Base-by-base conservation (phyloP, 2,888 invertebrate genomes). In the Salpingus planirostris region DNA sequence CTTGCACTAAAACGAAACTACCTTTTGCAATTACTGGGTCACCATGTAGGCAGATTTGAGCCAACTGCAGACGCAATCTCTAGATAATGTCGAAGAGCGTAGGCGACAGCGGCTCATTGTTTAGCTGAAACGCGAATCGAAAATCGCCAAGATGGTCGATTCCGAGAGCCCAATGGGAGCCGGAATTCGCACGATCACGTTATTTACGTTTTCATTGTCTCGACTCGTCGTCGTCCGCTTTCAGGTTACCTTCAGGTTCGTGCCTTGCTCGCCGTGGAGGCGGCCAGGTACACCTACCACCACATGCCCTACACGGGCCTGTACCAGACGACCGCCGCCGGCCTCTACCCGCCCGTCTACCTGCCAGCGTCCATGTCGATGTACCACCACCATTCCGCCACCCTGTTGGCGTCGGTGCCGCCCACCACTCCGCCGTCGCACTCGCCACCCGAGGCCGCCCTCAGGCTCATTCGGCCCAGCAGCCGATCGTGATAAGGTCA, bases 241-340 rank as follows among this genome's bases (percentile, higher is more conserved):
- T 13, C 46, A 61, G 61, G 59, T 31, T 58, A 53, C 40, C 43
- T 55, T 37, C 59, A 60, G 41, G 42, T 57, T 24, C 52, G 55
- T 22, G 49, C 55, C 26, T 48, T 56, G 30, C 55, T 52, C 31
- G 58, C 59, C 4, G 55, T 59, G 15, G 50, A 57, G 41, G 56
- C 58, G 21, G 57, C 59, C 11, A 46, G 56, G 26, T 59, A 48
- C 35, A 45, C 47, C n/a, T 54, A 55, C 47, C 52, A 52, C 28
- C 46, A 49, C 39, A 49, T 55, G 31, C 50, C 54, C 3, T 54
- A 52, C 39, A 36, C 48, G 26, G 40, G 47, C 15, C 32, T 52
- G 26, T 54, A 52, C 36, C 39, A 49, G 28, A 39, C 41, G 12
- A 38, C 47, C 14, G 40, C 45, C 12, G 29, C 54, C 25, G 50